Evolutionary conservation across 1,140 invertebrate species (phyloP), one percentile per base, ranked within the genome.

Genomic region (Euglossa dilemma): DNA sequence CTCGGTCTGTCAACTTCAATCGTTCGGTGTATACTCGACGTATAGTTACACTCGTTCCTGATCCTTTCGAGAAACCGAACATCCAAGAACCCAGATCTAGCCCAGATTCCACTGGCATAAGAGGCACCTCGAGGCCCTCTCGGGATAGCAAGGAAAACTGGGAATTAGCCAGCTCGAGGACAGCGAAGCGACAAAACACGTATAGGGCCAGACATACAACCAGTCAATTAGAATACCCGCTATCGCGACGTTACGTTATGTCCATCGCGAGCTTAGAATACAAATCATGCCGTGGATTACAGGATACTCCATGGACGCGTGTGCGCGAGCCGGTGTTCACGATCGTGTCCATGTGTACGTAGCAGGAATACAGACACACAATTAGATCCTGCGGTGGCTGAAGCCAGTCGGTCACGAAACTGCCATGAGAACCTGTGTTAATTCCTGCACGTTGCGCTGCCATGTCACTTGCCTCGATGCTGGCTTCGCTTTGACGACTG

Each of bases 401-500:
- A 61, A 84, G 77, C 77, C 79, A 84, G 78, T 63, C 83, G 67
- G 78, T 87, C 75, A 83, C 73, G 87, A 75, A 86, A 86, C 87
- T 89, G 88, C 74, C 54, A 78, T 54, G 74, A 66, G 83, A 79
- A 88, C 80, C 87, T 76, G 83, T 56, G 64, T 79, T 88, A 87
- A 88, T 88, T 71, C 86, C 70, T 66, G 47, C 79, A 56, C 74
- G 73, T 88, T 81, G 69, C 78, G 74, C 52, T 25, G 71, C 78
- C 50, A 72, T 78, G 87, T 88, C 86, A 87, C 83, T 75, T 77
- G 78, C 59, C 74, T 50, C 74, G 79, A 87, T 64, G 67, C 67
- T 63, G 36, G 23, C 18, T 23, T 28, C 45, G 54, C 45, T 84
- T 70, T 67, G 76, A 80, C 77, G 25, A 64, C 61, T 52, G 54